Base-by-base conservation (phyloP, 2,888 invertebrate genomes). In the Drosophila helvetica region DNA sequence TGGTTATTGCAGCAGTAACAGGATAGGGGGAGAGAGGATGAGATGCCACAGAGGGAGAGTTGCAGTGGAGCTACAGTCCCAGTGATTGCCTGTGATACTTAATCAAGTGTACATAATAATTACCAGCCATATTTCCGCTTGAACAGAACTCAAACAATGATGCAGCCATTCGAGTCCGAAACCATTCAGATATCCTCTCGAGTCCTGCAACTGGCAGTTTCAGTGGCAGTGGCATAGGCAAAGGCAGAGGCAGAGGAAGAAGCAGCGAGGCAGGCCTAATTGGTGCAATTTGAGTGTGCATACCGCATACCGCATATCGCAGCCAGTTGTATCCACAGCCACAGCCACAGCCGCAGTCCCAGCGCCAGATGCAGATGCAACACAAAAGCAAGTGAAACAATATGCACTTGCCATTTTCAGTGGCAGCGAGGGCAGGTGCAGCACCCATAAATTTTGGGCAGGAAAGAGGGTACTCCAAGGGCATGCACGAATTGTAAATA, bases 211-310 rank as follows among this genome's bases (percentile, higher is more conserved):
- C 27, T 60, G 52, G 52, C 47, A 45, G n/a, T n/a, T n/a, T n/a
- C n/a, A 38, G 48, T 65, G 46, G 27, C 55, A 47, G 66, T 43
- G 50, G 73, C 70, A 48, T 43, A 54, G 72, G 69, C 62, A 64
- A 52, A 55, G 59, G n/a, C n/a, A n/a, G 22, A 22, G 46, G 27
- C 55, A 47, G 66, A 46, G 52, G 69, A 67, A 48, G 27, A 27
- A 8, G 78, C 78, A 59, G 51, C 51, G 82, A 61, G 84, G 72
- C 75, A 43, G 76, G 70, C 84, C 89, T 86, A 86, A 86, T 86
- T 87, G 85, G 66, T 67, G 74, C 85, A 86, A 88, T 88, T 86
- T 86, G 89, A 72, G 87, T 84, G 85, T 86, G 77, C 85, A 85
- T 82, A 79, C 85, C 79, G 71, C 73, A 54, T 62, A 69, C 42